phyloP scores from a whole-genome alignment of 2,113 vertebrate genomes.

The Podarcis muralis region DNA sequence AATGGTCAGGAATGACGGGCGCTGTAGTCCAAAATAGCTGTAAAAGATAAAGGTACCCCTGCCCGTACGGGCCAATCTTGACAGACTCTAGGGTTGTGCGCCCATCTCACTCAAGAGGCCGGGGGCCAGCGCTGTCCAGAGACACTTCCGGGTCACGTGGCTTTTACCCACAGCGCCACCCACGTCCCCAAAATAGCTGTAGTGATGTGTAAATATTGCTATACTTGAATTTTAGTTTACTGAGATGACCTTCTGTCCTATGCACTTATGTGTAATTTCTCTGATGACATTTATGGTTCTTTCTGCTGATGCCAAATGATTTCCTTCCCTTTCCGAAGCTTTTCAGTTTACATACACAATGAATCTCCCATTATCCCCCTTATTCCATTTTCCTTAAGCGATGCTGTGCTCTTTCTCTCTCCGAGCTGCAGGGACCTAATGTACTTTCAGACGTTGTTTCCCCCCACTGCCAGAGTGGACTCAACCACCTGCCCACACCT shows the following conservation, averaged over 20 bases:
- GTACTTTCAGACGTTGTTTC: background rate
- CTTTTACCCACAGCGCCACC: no score
- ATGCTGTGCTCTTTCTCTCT: background rate
- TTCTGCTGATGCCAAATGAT: background rate
- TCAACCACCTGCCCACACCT: background rate
- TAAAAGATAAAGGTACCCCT: no score
- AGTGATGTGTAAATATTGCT: background rate
- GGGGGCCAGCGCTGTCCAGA: no score
- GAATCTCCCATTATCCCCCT: accelerated
- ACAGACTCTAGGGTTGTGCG: no score
- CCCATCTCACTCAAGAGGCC: no score
- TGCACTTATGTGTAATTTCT: background rate
- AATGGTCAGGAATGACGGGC: no score
- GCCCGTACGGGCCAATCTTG: no score
- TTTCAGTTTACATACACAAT: accelerated
- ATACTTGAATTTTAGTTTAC: background rate
- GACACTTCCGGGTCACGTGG: no score
- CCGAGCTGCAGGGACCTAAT: background rate
- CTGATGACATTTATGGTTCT: background rate
- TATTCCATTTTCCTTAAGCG: background rate
- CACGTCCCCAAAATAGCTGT: no score
- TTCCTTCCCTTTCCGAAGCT: background rate
- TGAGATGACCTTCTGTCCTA: background rate
- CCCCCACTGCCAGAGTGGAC: background rate
- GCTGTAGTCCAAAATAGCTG: no score